A percentile compares a stretch with the other conserved stretches of the same genome.
Evolutionary conservation across 1,140 invertebrate species (phyloP).

Genomic region (Drepana arcuata): DNA sequence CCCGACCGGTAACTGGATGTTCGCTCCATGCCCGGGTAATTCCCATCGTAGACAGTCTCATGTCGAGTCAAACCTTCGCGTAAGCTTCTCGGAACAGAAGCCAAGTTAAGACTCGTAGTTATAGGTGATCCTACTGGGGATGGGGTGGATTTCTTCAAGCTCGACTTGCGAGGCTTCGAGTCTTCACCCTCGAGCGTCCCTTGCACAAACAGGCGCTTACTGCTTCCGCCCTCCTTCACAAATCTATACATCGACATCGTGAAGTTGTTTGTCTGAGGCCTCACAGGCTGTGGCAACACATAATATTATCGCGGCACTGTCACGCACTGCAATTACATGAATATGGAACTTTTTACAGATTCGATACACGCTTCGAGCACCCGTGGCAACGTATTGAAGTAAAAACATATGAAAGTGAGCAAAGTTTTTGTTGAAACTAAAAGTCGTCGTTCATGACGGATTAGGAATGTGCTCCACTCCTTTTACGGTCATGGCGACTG

Average conservation of each 20-base stretch:
- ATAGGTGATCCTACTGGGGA: constrained; percentile 71
- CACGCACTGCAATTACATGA: too few species aligned
- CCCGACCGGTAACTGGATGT: constrained; percentile 48
- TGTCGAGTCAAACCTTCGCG: constrained; percentile 55
- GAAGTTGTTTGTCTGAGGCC: constrained; percentile 38
- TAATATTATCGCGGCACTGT: constrained; percentile 50
- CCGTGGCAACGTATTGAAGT: constrained; percentile 37
- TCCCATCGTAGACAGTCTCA: constrained; percentile 65
- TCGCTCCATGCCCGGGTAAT: constrained; percentile 60
- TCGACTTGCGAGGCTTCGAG: constrained; percentile 70
- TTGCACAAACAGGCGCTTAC: constrained; percentile 84
- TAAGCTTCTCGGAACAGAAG: constrained; percentile 63
- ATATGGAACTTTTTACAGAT: constrained; percentile 47
- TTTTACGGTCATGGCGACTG: constrained; percentile 22
- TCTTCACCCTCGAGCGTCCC: constrained; percentile 78
- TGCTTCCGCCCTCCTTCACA: constrained; percentile 76
- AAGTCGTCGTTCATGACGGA: constrained; percentile 19
- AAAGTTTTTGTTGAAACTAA: constrained; percentile 21
- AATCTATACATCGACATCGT: constrained; percentile 82
- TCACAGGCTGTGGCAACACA: constrained; percentile 36
- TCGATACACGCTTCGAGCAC: constrained; percentile 48
- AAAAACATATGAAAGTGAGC: constrained; percentile 15
- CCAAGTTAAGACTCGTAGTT: constrained; percentile 71
- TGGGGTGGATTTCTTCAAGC: constrained; percentile 64
- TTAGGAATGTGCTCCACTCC: constrained; percentile 31